A percentile compares a stretch with the other conserved stretches of the same genome.
Evolutionary conservation across 2,113 vertebrate genomes (phyloP).

Genomic region (human (Homo sapiens)): GRCh38 chr14:78699001-78699500

Average conservation of each 20-base stretch:
- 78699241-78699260: background rate
- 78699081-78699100: background rate
- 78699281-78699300: background rate
- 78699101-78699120: background rate
- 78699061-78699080: background rate
- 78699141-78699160: background rate
- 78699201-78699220: background rate
- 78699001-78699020: background rate
- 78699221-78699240: background rate
- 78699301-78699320: background rate
- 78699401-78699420: background rate
- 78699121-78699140: background rate
- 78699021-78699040: background rate
- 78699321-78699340: background rate
- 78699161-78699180: background rate
- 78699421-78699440: conserved; percentile 42
- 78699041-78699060: background rate
- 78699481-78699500: background rate
- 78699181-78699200: background rate
- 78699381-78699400: background rate
- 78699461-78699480: conserved; percentile 1
- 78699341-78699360: background rate
- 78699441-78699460: background rate
- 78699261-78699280: background rate
- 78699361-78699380: background rate